Percentiles rank a stretch among this genome's conserved stretches.
These are phyloP conservation scores for Anoura caudifer DNA, from an alignment of 2,113 vertebrate species.

Conservation along the genomic window DNA sequence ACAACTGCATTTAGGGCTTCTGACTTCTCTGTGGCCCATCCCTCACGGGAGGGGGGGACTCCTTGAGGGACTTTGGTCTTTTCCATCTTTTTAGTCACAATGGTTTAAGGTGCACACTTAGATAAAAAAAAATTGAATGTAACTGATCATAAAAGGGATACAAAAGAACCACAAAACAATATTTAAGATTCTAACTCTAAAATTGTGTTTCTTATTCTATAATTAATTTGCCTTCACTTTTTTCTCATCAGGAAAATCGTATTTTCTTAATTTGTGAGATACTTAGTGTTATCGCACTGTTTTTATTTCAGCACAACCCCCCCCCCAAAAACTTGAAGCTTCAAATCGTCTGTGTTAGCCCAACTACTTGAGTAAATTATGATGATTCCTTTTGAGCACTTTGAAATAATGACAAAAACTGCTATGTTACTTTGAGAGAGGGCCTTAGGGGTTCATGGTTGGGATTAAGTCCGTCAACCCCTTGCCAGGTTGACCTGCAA, in stretches of 20 bases:
- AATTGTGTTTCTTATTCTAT: background rate
- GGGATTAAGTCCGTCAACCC: background rate
- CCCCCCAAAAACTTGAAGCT: background rate
- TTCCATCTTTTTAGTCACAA: background rate
- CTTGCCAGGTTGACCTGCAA: conserved; percentile 39
- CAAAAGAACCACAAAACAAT: background rate
- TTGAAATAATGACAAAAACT: background rate
- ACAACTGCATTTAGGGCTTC: no score
- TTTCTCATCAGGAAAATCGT: background rate
- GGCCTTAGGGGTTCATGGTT: background rate
- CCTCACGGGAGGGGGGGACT: no score
- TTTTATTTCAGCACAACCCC: background rate
- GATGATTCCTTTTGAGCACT: background rate
- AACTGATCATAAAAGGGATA: background rate
- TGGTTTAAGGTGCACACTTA: background rate
- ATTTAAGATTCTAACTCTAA: background rate
- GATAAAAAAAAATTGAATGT: background rate
- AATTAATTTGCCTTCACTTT: background rate
- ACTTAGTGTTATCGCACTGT: background rate
- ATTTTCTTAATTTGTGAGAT: background rate
- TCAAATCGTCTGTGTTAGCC: background rate
- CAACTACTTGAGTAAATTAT: background rate
- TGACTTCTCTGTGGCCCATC: no score
- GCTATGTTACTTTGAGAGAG: background rate
- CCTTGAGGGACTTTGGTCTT: background rate